A percentile compares a stretch with the other conserved stretches of the same genome.
These are phyloP conservation scores for Schizopygopsis pylzovi DNA, from an alignment of 2,797 vertebrate species.

Conservation along the genomic window DNA sequence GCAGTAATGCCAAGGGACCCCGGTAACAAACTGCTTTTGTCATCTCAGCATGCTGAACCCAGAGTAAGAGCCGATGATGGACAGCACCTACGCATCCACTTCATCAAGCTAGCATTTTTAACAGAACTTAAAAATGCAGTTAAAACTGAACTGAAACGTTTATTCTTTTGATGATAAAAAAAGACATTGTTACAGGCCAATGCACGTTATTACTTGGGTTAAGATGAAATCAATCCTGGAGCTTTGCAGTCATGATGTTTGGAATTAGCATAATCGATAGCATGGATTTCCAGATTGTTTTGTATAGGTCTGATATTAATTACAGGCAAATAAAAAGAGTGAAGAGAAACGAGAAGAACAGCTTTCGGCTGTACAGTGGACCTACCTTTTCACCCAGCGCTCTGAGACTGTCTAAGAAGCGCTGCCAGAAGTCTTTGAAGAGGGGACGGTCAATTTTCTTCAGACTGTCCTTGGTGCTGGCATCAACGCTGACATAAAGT, in stretches of 20 bases:
- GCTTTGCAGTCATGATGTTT: conserved; percentile 12
- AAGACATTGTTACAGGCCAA: background rate
- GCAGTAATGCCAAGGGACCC: conserved; percentile 36
- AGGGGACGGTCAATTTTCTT: conserved; percentile 94
- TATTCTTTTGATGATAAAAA: background rate
- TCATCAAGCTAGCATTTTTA: conserved; percentile 8
- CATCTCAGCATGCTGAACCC: conserved; percentile 22
- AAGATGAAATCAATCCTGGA: conserved; percentile 11
- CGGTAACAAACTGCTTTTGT: conserved; percentile 30
- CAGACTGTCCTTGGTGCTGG: conserved; percentile 92
- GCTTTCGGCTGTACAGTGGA: background rate
- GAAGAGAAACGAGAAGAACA: background rate
- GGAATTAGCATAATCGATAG: conserved; percentile 34
- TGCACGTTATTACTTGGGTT: background rate
- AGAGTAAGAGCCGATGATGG: background rate
- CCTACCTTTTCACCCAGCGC: conserved; percentile 94
- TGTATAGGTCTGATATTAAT: background rate
- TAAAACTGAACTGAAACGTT: background rate
- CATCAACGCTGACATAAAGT: conserved; percentile 94
- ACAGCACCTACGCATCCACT: conserved; percentile 22
- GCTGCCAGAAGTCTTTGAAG: conserved; percentile 96
- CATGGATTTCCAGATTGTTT: conserved; percentile 16
- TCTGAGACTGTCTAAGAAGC: conserved; percentile 89
- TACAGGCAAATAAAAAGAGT: background rate
- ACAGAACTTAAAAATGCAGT: background rate